These are phyloP conservation scores for Schlechtendalia chinensis DNA, from an alignment of 1,140 invertebrate species.

Conservation along the genomic window DNA sequence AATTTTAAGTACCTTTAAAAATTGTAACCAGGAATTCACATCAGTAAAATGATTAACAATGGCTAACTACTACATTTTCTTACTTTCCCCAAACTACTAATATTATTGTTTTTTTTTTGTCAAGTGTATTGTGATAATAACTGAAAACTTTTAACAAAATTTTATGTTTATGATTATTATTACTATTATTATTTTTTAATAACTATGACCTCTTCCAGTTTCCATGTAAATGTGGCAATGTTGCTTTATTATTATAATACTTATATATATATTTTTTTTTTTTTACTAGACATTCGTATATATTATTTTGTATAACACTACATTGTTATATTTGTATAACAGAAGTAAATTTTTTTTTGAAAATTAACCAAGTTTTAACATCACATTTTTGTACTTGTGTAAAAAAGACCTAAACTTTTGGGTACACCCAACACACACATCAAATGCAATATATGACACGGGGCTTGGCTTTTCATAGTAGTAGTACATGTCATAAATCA, in stretches of 20 bases:
- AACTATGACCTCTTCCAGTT: constrained; percentile 44
- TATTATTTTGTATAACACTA: constrained; percentile 33
- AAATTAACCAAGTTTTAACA: background rate
- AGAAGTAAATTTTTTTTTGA: background rate
- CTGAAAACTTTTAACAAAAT: constrained; percentile 12
- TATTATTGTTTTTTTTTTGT: constrained; percentile 10
- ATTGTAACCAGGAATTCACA: background rate
- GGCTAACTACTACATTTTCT: background rate
- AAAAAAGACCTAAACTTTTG: too few relatives aligned
- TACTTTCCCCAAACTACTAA: background rate
- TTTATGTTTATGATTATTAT: constrained; percentile 31
- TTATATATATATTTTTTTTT: constrained; percentile 35
- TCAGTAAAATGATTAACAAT: background rate
- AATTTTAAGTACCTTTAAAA: constrained; percentile 36
- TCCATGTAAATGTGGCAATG: constrained; percentile 35
- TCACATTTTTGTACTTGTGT: too few relatives aligned
- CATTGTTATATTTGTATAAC: constrained; percentile 15
- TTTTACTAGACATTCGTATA: constrained; percentile 36
- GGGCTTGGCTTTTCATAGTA: too few relatives aligned
- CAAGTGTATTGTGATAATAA: constrained; percentile 49
- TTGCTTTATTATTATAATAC: constrained; percentile 40
- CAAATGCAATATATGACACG: too few relatives aligned
- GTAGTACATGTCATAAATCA: too few relatives aligned
- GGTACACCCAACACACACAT: too few relatives aligned
- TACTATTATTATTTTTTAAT: constrained; percentile 5